phyloP scores from a whole-genome alignment of 2,113 vertebrate genomes.

The Prionailurus viverrinus region DNA sequence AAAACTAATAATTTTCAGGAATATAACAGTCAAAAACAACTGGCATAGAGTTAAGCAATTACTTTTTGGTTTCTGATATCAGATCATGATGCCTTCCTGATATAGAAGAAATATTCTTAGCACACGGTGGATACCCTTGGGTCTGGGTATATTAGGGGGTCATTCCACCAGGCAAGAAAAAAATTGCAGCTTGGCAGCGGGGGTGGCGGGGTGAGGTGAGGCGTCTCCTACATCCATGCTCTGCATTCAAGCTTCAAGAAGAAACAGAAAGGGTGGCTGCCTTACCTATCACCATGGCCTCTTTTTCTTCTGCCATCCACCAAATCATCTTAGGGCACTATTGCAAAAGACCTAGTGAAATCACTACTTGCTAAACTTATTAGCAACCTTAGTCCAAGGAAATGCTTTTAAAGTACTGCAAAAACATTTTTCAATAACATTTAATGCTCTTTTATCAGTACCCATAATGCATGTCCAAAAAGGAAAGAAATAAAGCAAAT shows the following conservation, averaged over 20 bases:
- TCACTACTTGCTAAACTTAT: background rate
- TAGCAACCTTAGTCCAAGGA: background rate
- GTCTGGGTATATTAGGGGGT: background rate
- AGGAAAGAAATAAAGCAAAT: background rate
- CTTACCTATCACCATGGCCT: background rate
- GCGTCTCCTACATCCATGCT: background rate
- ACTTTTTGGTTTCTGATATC: background rate
- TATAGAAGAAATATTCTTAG: background rate
- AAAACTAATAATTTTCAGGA: conserved; percentile 29
- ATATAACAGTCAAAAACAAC: conserved; percentile 19
- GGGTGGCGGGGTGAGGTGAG: no score
- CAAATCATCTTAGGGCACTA: conserved; percentile 1
- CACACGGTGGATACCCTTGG: background rate
- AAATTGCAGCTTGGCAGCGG: background rate
- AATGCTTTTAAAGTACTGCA: background rate
- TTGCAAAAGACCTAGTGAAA: background rate
- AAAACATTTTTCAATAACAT: conserved; percentile 46
- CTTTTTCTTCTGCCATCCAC: background rate
- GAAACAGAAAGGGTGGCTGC: background rate
- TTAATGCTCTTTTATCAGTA: background rate
- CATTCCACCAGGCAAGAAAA: background rate
- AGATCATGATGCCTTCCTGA: background rate
- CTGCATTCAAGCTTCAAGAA: background rate
- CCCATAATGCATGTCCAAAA: background rate
- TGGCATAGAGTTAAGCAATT: background rate